A percentile compares a stretch with the other conserved stretches of the same genome.
phyloP scores from a whole-genome alignment of 1,140 invertebrate genomes.

The Drosophila ercepeae region DNA sequence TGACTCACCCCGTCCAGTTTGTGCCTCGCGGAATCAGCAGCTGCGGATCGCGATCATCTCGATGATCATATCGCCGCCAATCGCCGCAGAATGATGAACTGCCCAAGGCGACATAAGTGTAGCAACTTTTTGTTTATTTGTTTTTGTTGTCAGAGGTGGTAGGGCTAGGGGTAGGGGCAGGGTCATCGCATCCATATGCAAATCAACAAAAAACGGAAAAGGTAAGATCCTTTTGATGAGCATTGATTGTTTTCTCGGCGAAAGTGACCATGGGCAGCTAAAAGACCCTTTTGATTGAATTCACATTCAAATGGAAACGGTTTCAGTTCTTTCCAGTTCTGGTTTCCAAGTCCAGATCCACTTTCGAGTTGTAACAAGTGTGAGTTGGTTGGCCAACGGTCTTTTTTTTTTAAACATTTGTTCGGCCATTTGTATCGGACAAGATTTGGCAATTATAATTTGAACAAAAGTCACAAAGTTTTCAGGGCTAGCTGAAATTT shows the following conservation, averaged over 20 bases:
- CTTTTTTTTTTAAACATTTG: constrained; percentile 42
- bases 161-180: constrained; percentile 43
- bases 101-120: constrained; percentile 70
- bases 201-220: constrained; percentile 40
- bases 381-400: constrained; percentile 58
- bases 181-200: constrained; percentile 68
- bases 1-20: constrained; percentile 38
- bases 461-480: constrained; percentile 26
- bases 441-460: constrained; percentile 72
- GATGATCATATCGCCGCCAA: constrained; percentile 46
- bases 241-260: constrained; percentile 58
- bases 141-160: constrained; percentile 49
- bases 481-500: constrained; percentile 51
- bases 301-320: constrained; percentile 71
- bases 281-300: constrained; percentile 65
- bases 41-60: constrained; percentile 59
- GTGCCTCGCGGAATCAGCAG: constrained; percentile 17
- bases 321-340: constrained; percentile 25
- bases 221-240: constrained; percentile 57
- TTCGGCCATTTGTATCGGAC: constrained; percentile 22
- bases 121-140: constrained; percentile 63
- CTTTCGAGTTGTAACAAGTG: constrained; percentile 61
- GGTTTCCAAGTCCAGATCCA: constrained; percentile 21
- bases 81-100: constrained; percentile 60
- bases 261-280: constrained; percentile 36